phyloP scores from a whole-genome alignment of 1,140 invertebrate genomes.

The Acyrthosiphon pisum region DNA sequence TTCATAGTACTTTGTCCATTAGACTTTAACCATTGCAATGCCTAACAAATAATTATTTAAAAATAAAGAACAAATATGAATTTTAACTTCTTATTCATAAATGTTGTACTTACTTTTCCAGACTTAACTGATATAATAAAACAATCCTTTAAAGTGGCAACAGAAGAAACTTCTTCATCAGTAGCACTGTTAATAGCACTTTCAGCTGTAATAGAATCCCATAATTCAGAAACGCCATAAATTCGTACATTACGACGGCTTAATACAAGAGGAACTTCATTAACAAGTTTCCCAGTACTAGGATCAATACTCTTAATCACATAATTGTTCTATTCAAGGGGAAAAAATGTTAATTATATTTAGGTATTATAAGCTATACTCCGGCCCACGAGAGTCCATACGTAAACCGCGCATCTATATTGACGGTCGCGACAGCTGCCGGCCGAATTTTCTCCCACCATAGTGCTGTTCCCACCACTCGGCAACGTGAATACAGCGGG shows the following conservation, averaged over 20 bases:
- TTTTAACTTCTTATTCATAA: not conserved
- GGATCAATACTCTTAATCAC: constrained; percentile 47
- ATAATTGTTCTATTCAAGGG: constrained; percentile 15
- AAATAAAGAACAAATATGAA: not conserved
- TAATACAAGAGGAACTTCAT: constrained; percentile 52
- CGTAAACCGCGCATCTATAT: no score
- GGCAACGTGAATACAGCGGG: no score
- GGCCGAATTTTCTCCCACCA: no score
- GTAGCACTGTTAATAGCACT: constrained; percentile 51
- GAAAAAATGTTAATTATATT: not conserved
- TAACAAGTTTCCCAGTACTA: constrained; percentile 53
- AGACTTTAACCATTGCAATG: constrained; percentile 40
- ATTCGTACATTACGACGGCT: constrained; percentile 50
- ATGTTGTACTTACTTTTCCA: constrained; percentile 36
- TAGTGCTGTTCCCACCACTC: no score
- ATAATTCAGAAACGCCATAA: constrained; percentile 48
- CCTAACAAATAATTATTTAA: constrained; percentile 35
- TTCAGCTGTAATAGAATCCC: constrained; percentile 54
- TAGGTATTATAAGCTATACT: not conserved
- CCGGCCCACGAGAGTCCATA: no score
- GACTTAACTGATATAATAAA: constrained; percentile 53
- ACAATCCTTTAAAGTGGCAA: constrained; percentile 50
- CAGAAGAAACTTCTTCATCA: constrained; percentile 50
- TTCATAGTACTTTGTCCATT: constrained; percentile 47
- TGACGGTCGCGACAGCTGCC: no score